Base-by-base conservation (phyloP, 2,888 invertebrate genomes). In the Drosophila mimetica region DNA sequence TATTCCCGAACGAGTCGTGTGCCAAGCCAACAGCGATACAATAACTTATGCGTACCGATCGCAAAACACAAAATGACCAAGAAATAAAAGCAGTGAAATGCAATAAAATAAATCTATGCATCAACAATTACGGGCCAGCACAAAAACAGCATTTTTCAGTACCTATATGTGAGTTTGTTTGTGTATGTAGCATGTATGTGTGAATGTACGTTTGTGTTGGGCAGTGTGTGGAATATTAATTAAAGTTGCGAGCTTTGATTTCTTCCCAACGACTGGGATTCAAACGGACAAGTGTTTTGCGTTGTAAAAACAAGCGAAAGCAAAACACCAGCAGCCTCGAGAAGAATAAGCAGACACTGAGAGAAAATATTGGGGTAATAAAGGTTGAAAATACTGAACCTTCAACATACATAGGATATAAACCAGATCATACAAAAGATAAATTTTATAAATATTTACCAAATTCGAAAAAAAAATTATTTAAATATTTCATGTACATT, bases 141-240 rank as follows among this genome's bases (percentile, higher is more conserved):
- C 79, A 76, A 76, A 72, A 74, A 66, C 74, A 72, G 73, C 82
- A 83, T 80, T 72, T 71, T 75, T 77, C 50, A 69, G 65, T 41
- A n/a, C n/a, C n/a, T n/a, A 55, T 57, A 47, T 61, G 54, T 47
- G 36, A 48, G 37, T 54, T 25, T 25, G 25, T 25, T 25, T 25
- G n/a, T n/a, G n/a, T 25, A 25, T n/a, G n/a, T n/a, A 25, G 47
- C 44, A 51, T 71, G 69, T 72, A 73, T 51, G 36, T 46, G 41
- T 42, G 58, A n/a, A 65, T n/a, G 66, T 74, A 73, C 18, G 11
- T 39, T 8, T 44, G 64, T 66, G 71, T 36, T 64, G 67, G 72
- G 72, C 65, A 77, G 79, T 86, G 89, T 72, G 64, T 81, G 77
- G 89, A 89, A 89, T 89, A 90, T 84, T 89, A 90, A 89, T 89